Percentiles rank a stretch among this genome's conserved stretches.
These are phyloP conservation scores for Cynocephalus volans DNA, from an alignment of 2,113 vertebrate species.

Conservation along the genomic window DNA sequence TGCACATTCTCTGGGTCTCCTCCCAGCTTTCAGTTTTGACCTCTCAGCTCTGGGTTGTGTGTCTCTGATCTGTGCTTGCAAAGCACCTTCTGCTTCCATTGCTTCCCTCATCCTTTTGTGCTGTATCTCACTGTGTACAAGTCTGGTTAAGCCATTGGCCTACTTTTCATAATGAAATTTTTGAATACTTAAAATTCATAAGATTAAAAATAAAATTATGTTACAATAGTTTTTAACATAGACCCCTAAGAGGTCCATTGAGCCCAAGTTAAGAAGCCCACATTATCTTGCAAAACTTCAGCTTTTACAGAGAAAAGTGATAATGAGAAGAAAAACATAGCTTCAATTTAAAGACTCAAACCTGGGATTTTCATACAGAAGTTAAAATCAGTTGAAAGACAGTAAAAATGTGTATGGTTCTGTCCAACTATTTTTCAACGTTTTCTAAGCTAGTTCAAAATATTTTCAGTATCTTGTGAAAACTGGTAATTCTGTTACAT, in stretches of 20 bases:
- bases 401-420: neutral
- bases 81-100: neutral
- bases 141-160: neutral
- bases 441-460: neutral
- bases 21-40: neutral
- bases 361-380: neutral
- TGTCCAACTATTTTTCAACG: neutral
- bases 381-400: neutral
- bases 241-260: neutral
- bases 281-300: neutral
- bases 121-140: too few species aligned
- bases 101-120: accelerated
- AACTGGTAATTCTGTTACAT: neutral
- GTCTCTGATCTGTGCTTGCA: neutral
- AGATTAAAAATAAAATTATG: neutral
- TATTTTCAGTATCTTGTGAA: neutral
- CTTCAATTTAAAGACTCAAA: neutral
- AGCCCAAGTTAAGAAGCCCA: neutral
- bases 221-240: neutral
- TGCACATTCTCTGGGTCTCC: too few species aligned
- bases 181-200: neutral
- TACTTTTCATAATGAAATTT: neutral
- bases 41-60: neutral
- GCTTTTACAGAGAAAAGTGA: neutral
- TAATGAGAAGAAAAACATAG: neutral